A percentile compares a stretch with the other conserved stretches of the same genome.
phyloP scores from a whole-genome alignment of 2,113 vertebrate genomes.

The Mobula birostris region DNA sequence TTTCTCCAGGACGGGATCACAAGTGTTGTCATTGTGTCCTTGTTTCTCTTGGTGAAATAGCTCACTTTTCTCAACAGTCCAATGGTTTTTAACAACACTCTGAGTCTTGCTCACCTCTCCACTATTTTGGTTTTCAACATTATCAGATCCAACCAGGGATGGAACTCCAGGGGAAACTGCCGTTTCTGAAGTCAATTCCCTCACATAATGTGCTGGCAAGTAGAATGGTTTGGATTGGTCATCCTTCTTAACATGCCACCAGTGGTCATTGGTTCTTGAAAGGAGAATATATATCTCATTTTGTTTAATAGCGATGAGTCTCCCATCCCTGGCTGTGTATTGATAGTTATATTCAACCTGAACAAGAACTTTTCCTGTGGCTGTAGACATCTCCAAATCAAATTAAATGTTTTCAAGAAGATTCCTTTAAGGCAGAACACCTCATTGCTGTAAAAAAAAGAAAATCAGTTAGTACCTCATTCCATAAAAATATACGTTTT shows the following conservation, averaged over 20 bases:
- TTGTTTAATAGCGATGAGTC: conserved; percentile 69
- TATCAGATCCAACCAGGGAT: neutral
- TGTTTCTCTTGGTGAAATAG: neutral
- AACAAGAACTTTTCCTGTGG: conserved; percentile 59
- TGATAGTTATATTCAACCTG: conserved; percentile 73
- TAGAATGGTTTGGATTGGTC: conserved; percentile 67
- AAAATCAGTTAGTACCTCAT: neutral
- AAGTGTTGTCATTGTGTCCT: neutral
- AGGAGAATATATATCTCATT: conserved; percentile 76
- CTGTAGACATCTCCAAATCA: conserved; percentile 42
- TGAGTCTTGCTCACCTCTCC: neutral
- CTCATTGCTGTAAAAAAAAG: neutral
- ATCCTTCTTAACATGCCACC: conserved; percentile 80
- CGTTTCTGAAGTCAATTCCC: conserved; percentile 51
- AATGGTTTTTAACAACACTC: neutral
- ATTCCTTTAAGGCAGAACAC: neutral
- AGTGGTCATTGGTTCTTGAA: conserved; percentile 73
- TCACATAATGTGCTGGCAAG: conserved; percentile 79
- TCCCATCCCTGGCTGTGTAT: conserved; percentile 71
- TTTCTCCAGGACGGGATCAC: neutral
- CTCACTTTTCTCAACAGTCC: neutral
- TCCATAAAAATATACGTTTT: neutral
- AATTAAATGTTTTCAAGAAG: neutral
- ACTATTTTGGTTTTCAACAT: neutral
- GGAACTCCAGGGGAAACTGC: conserved; percentile 17